phyloP scores from a whole-genome alignment of 2,888 invertebrate species.

The Drosophila cyrtoloma region DNA sequence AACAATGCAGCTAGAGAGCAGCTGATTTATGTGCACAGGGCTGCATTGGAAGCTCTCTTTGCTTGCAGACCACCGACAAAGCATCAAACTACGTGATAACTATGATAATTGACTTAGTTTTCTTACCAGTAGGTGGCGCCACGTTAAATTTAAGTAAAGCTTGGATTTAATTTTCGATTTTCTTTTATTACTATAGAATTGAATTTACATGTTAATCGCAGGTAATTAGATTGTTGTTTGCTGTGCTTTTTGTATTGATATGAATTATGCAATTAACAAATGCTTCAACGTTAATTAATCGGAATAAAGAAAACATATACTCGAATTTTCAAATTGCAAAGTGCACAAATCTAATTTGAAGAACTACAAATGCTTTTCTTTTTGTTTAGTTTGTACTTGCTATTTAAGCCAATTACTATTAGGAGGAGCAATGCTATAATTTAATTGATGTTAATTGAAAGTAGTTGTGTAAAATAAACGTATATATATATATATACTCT shows the following conservation, averaged over 20 bases:
- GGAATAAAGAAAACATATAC: constrained; percentile 22
- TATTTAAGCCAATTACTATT: constrained; percentile 53
- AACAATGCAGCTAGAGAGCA: constrained; percentile 12
- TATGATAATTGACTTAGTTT: constrained; percentile 12
- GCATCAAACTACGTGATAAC: constrained; percentile 15
- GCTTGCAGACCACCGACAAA: constrained; percentile 22
- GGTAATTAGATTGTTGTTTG: constrained; percentile 50
- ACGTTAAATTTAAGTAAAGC: constrained; percentile 8
- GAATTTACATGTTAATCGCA: constrained; percentile 68
- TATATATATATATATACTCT: constrained; percentile 5
- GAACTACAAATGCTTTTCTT: constrained; percentile 40
- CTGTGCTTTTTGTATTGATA: constrained; percentile 54
- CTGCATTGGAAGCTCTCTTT: constrained; percentile 31
- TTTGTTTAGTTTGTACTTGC: constrained; percentile 13
- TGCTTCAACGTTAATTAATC: constrained; percentile 27
- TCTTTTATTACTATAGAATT: constrained; percentile 57
- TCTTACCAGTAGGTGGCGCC: constrained; percentile 32
- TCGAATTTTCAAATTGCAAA: constrained; percentile 34
- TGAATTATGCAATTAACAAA: constrained; percentile 54
- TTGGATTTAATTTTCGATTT: constrained; percentile 29
- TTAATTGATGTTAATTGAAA: constrained; percentile 19
- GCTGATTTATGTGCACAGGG: constrained; percentile 41
- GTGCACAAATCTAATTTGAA: constrained; percentile 56
- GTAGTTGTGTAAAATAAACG: constrained; percentile 36
- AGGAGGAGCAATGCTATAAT: constrained; percentile 45